phyloP scores from a whole-genome alignment of 2,888 invertebrate species.

The Scaptomyza polygonia region DNA sequence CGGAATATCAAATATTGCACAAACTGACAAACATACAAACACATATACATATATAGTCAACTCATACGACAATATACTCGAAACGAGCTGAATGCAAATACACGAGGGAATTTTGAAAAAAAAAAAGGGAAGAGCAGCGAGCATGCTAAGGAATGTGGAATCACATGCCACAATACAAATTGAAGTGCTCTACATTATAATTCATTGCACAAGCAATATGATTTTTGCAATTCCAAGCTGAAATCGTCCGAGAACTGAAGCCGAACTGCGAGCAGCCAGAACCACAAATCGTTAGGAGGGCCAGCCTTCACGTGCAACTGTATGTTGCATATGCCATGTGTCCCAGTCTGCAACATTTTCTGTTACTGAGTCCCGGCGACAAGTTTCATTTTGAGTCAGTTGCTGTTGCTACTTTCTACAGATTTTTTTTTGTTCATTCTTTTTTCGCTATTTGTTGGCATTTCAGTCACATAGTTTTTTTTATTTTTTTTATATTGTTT shows the following conservation, averaged over 20 bases:
- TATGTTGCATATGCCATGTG: slow-evolving; percentile 56
- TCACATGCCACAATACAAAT: slow-evolving; percentile 56
- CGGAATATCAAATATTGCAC: slow-evolving; percentile 6
- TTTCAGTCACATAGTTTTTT: slow-evolving; percentile 33
- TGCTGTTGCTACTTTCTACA: slow-evolving; percentile 5
- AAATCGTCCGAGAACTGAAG: slow-evolving; percentile 25
- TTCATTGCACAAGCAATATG: slow-evolving; percentile 67
- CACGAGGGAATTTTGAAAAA: slow-evolving; percentile 13
- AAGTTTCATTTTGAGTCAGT: slow-evolving; percentile 13
- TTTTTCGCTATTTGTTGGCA: slow-evolving; percentile 54
- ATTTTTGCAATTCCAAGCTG: slow-evolving; percentile 44
- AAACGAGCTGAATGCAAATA: slow-evolving; percentile 47
- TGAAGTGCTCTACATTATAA: slow-evolving; percentile 67
- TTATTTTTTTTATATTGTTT: slow-evolving; percentile 21
- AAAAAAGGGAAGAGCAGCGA: slow-evolving; percentile 2
- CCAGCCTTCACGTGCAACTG: slow-evolving; percentile 31
- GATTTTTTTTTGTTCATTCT: neutral
- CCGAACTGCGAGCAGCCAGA: slow-evolving; percentile 10
- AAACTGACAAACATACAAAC: neutral
- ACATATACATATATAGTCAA: slow-evolving; percentile 2
- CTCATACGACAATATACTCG: slow-evolving; percentile 1
- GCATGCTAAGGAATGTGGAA: slow-evolving; percentile 18
- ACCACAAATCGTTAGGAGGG: slow-evolving; percentile 15
- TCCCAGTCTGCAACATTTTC: slow-evolving; percentile 33
- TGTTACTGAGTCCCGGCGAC: slow-evolving; percentile 9